Evolutionary conservation across 1,140 invertebrate species (phyloP), one percentile per base, ranked within the genome.

Genomic region (Melitaea cinxia): DNA sequence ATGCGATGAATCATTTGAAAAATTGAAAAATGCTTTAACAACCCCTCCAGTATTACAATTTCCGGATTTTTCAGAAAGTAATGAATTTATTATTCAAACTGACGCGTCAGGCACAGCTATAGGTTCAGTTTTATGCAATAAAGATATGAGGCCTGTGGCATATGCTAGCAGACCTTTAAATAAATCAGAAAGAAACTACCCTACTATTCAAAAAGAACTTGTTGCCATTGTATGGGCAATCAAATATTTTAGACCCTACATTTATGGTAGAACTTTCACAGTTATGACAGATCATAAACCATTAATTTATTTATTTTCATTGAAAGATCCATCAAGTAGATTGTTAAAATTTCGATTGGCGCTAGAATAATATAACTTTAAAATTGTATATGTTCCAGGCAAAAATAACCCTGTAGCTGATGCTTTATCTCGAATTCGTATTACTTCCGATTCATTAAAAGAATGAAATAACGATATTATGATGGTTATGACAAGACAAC

Each of bases 121-220:
- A 14, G 64, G 64, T 17, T 14, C 56, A 4, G 56, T 70, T 6
- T 55, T 70, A 42, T 66, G 58, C 30, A 66, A 70, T 55, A 47
- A 30, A 39, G 30, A 70, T 23, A 5, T 35, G 9, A 19, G 15
- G 39, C 54, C 68, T 0, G 35, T 66, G 19, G 63, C 68, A 7
- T 70, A 62, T 42, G 54, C 58, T n/a, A 70, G 68, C 26, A 57
- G 64, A 4, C 12, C 68, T 15, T 47, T 83, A 19, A 79, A 77
- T 53, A 71, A 75, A 62, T 61, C 72, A 2, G 78, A 81, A 66
- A 33, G 12, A 52, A 79, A 80, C 28, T 82, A 80, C 65, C 72
- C 71, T 3, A 75, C 73, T 1, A 77, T 70, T 21, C 63, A 82
- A 63, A 82, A 78, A 54, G 71, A 83, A 53, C 42, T 82, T 12